Base-by-base conservation (phyloP, 2,113 vertebrate species). In the Puma concolor region DNA sequence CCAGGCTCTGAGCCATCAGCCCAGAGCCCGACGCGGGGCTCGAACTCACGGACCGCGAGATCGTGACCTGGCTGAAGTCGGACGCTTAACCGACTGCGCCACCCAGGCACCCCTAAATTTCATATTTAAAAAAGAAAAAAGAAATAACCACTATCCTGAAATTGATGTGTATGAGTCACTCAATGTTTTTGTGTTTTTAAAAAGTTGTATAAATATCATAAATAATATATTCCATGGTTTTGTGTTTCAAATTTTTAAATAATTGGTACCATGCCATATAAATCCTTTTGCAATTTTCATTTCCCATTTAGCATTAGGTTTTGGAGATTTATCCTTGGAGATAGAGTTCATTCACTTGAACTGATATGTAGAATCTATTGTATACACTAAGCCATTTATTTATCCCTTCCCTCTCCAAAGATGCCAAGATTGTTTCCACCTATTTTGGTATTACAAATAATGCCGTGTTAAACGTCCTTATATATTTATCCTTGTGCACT, bases 181-280 rank as follows among this genome's bases (percentile, higher is more conserved):
- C 50, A 38, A 33, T 96, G 48, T 48, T 93, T 93, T 76, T 88
- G n/a, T 91, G 63, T 66, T 92, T 72, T 92, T n/a, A 33, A 92
- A 86, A 95, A 79, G 27, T 38, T 63, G 17, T 15, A n/a, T 87
- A 82, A 82, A 76, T 92, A 88, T 76, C 5, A 36, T 54, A 74
- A 82, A 48, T 72, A 84, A 86, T n/a, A 31, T 88, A 64, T 31
- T 74, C 7, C 25, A 27, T 95, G 66, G 7, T 74, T 63, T 52
- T 95, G 0, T 60, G 72, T 81, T 92, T 88, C 31, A 88, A 88
- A 92, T 66, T 74, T 54, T 92, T 81, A 63, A 71, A 71, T 57
- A 50, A 71, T 25, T 2, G 14, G 14, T 77, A 15, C 38, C 25
- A 79, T 67, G 4, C 33, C 38, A 38, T 60, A 6, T 29, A 76